phyloP scores from a whole-genome alignment of 2,113 vertebrate species.

The Ellobius talpinus region DNA sequence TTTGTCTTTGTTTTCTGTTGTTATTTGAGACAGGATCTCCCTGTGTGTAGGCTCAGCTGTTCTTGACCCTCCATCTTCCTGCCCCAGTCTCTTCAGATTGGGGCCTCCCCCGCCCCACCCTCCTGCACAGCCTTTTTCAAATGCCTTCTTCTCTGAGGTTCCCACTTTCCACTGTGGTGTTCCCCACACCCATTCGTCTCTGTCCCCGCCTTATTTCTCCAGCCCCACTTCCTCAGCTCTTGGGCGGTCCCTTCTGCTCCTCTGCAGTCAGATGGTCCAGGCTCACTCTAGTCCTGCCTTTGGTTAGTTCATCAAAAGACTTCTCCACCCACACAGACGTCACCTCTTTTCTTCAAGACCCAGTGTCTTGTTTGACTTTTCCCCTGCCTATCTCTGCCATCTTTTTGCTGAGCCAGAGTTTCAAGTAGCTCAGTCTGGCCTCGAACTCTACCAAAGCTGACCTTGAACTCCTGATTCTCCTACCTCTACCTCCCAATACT shows the following conservation, averaged over 20 bases:
- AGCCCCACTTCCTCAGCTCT: constrained; percentile 31
- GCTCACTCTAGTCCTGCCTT: neutral
- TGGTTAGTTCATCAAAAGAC: neutral
- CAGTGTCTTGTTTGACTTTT: neutral
- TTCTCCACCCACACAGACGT: constrained; percentile 9
- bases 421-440: neutral
- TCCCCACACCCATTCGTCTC: neutral
- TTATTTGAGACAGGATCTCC: neutral
- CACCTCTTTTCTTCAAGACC: constrained; percentile 36
- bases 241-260: neutral
- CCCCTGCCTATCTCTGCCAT: neutral
- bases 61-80: neutral
- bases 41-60: neutral
- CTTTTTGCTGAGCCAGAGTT: neutral
- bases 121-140: neutral
- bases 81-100: neutral
- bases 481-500: neutral
- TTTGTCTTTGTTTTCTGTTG: neutral
- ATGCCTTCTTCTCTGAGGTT: neutral
- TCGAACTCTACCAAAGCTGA: too few relatives aligned
- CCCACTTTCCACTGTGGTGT: neutral
- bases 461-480: neutral
- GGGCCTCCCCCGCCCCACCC: neutral
- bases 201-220: neutral
- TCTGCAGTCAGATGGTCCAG: neutral